These are phyloP conservation scores for Meiosimyza decipiens DNA, from an alignment of 2,888 invertebrate species.

Conservation along the genomic window DNA sequence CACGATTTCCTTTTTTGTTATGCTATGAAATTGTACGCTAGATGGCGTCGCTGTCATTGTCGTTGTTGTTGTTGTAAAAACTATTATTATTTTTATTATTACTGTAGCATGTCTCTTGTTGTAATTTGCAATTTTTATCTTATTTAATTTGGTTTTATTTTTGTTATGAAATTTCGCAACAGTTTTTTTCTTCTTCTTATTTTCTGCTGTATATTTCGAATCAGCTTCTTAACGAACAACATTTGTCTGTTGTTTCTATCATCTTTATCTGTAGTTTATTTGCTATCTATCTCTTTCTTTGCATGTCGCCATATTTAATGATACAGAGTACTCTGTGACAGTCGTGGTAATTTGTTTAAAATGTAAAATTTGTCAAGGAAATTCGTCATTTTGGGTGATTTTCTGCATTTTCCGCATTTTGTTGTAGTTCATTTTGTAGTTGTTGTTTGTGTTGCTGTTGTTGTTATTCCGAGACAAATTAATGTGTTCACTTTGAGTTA, in stretches of 20 bases:
- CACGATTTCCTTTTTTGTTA: conserved; percentile 16
- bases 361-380: conserved; percentile 21
- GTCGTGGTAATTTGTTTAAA: conserved; percentile 24
- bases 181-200: background rate
- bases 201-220: no score
- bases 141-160: conserved; percentile 14
- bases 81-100: background rate
- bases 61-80: background rate
- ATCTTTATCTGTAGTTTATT: no score
- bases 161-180: conserved; percentile 11
- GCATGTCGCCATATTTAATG: conserved; percentile 27
- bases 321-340: conserved; percentile 24
- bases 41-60: background rate
- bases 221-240: no score
- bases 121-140: background rate
- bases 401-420: conserved; percentile 22
- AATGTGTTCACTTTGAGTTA: no score
- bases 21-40: background rate
- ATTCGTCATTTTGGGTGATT: conserved; percentile 24
- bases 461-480: background rate
- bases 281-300: background rate
- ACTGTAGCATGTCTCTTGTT: background rate
- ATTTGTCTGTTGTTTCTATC: no score
- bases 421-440: background rate
- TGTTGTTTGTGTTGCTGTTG: background rate